These are phyloP conservation scores for Phasia obesa DNA, from an alignment of 2,888 invertebrate species.

Conservation along the genomic window DNA sequence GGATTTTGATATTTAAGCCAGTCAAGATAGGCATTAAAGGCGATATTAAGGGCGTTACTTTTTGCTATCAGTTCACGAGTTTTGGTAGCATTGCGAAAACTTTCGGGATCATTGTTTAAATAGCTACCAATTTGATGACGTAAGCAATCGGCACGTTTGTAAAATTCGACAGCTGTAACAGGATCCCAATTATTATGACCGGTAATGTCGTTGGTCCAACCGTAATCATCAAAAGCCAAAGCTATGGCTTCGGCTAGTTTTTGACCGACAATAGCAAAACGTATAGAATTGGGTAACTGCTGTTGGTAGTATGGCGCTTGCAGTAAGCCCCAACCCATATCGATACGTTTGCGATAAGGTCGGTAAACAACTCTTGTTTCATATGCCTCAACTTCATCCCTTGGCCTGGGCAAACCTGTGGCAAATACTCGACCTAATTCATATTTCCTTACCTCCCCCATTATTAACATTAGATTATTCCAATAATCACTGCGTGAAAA, in stretches of 20 bases:
- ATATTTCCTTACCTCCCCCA: slow-evolving; percentile 72
- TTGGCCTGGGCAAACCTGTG: slow-evolving; percentile 70
- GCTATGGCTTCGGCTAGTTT: slow-evolving; percentile 75
- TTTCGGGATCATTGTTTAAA: slow-evolving; percentile 70
- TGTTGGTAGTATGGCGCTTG: slow-evolving; percentile 77
- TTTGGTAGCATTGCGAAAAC: slow-evolving; percentile 71
- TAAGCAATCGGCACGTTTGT: slow-evolving; percentile 77
- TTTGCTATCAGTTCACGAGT: slow-evolving; percentile 73
- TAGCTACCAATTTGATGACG: slow-evolving; percentile 76
- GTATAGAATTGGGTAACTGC: slow-evolving; percentile 74
- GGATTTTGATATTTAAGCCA: slow-evolving; percentile 77
- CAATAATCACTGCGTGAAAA: slow-evolving; percentile 74
- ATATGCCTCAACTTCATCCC: slow-evolving; percentile 76
- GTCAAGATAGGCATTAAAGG: slow-evolving; percentile 78
- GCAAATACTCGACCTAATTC: slow-evolving; percentile 73
- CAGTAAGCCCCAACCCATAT: slow-evolving; percentile 77
- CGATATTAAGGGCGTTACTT: slow-evolving; percentile 77
- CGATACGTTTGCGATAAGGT: slow-evolving; percentile 75
- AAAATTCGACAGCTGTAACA: slow-evolving; percentile 74
- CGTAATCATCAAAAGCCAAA: slow-evolving; percentile 77
- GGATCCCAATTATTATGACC: slow-evolving; percentile 76
- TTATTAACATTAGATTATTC: slow-evolving; percentile 73
- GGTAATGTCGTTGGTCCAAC: slow-evolving; percentile 76
- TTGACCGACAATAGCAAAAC: slow-evolving; percentile 76
- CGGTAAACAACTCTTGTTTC: slow-evolving; percentile 76